Evolutionary conservation across 2,113 vertebrate species (phyloP), one percentile per base, ranked within the genome.

Genomic region (Rissa tridactyla): DNA sequence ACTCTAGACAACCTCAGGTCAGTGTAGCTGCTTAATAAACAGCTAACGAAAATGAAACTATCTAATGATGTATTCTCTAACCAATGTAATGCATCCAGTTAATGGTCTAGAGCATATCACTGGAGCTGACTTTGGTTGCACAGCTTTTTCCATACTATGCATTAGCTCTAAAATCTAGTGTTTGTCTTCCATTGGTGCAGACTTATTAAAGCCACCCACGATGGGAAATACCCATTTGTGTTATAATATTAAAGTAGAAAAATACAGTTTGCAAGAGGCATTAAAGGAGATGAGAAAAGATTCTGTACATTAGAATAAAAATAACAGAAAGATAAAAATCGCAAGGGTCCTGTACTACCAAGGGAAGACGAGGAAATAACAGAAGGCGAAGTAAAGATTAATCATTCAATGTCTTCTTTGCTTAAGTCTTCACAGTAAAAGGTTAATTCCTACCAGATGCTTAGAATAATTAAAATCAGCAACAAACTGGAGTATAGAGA

Each of bases 381-480:
- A 91, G n/a, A 49, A 70, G n/a, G 51, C 34, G 47, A 83, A n/a
- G 36, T 52, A 60, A 89, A 82, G 57, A 83, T 57, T 68, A 68
- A 88, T 76, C 46, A 21, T 68, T 86, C 15, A 30, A 65, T 7
- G n/a, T 30, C 15, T 20, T 61, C 76, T 82, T 78, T 79, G 70
- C 75, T 84, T 20, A 49, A 71, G 36, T 22, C 57, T 84, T 92
- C 57, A 52, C 52, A 91, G 47, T 64, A 86, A 69, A 92, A 96
- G 81, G 40, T 92, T 85, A 66, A 93, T 84, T 92, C 82, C 75
- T 88, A 70, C 9, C 68, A 96, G 79, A 61, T 86, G 44, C 75
- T 92, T 17, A 23, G 34, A 57, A 66, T 68, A 80, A 94, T 92
- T 80, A 55, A 54, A 90, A 88, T 80, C 22, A 86, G 55, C 75